Evolutionary conservation across 2,888 invertebrate species (phyloP).

Genomic region (Calephelis perditalis): DNA sequence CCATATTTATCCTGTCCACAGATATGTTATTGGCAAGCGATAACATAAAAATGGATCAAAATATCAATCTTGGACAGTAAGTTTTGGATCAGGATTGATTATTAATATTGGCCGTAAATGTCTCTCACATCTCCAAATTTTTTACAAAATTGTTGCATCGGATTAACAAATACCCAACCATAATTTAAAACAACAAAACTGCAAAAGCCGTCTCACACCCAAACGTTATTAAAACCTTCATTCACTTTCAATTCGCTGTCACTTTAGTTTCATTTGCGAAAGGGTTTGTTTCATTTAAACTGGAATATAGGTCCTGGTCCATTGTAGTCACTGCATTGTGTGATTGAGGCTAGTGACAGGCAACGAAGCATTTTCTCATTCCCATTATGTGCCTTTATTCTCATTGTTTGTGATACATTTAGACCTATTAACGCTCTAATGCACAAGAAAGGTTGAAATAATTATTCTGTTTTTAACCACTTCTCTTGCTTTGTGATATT

Average conservation of each 20-base stretch:
- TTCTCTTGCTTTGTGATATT: too few relatives aligned
- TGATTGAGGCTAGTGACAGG: slow-evolving; percentile 53
- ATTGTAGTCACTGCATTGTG: slow-evolving; percentile 69
- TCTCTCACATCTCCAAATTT: too few relatives aligned
- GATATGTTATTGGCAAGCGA: too few relatives aligned
- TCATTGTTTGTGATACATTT: slow-evolving; percentile 60
- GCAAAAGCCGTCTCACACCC: slow-evolving; percentile 24
- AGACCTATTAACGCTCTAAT: slow-evolving; percentile 42
- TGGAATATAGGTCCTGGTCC: slow-evolving; percentile 58
- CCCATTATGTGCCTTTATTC: slow-evolving; percentile 59
- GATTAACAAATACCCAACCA: too few relatives aligned
- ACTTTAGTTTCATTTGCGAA: slow-evolving; percentile 55
- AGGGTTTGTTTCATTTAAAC: slow-evolving; percentile 65
- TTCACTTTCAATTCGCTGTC: slow-evolving; percentile 49
- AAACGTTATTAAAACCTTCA: slow-evolving; percentile 34
- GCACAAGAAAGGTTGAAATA: slow-evolving; percentile 28
- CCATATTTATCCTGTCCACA: too few relatives aligned
- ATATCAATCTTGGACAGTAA: too few relatives aligned
- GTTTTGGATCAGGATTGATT: too few relatives aligned
- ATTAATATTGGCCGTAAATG: too few relatives aligned
- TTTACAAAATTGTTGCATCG: too few relatives aligned
- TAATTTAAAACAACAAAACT: not conserved
- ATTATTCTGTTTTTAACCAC: too few relatives aligned
- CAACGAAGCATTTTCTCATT: slow-evolving; percentile 70
- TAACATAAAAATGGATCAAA: too few relatives aligned